phyloP scores from a whole-genome alignment of 2,113 vertebrate genomes.

The Herpailurus yagouaroundi region DNA sequence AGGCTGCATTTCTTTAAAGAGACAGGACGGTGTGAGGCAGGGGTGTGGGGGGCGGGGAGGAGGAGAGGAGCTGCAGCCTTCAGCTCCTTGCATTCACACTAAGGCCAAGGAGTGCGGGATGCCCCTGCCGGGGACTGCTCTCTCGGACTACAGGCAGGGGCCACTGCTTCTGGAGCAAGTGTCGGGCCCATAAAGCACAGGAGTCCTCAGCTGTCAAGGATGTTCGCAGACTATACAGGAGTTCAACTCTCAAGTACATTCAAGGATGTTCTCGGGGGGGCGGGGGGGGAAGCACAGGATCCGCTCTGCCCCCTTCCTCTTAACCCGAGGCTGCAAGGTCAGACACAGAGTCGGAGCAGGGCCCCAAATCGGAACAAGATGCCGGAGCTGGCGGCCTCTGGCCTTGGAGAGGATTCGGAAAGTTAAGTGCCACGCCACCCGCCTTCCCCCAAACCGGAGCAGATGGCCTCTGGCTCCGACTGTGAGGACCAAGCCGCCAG shows the following conservation, averaged over 20 bases:
- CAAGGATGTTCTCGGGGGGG: neutral
- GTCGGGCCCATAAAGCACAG: neutral
- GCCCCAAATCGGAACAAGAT: too few species aligned
- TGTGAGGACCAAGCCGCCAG: neutral
- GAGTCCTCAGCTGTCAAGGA: neutral
- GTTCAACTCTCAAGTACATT: neutral
- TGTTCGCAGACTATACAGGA: neutral
- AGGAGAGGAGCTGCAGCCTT: neutral
- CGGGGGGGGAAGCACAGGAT: too few species aligned
- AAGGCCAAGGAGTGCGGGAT: neutral
- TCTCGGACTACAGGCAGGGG: too few species aligned
- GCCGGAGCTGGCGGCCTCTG: neutral
- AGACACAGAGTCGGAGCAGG: neutral
- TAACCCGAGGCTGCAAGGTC: neutral
- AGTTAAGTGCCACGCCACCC: neutral
- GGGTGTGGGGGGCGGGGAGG: neutral
- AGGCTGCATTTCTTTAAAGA: neutral
- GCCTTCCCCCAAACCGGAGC: neutral
- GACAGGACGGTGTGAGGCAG: fast-evolving
- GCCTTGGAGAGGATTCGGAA: neutral
- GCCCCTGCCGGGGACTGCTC: fast-evolving
- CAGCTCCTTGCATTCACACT: fast-evolving
- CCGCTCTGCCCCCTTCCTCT: neutral
- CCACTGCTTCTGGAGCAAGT: neutral
- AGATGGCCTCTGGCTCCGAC: neutral